Base-by-base conservation (phyloP, 2,888 invertebrate species). In the Euplagia quadripunctaria region DNA sequence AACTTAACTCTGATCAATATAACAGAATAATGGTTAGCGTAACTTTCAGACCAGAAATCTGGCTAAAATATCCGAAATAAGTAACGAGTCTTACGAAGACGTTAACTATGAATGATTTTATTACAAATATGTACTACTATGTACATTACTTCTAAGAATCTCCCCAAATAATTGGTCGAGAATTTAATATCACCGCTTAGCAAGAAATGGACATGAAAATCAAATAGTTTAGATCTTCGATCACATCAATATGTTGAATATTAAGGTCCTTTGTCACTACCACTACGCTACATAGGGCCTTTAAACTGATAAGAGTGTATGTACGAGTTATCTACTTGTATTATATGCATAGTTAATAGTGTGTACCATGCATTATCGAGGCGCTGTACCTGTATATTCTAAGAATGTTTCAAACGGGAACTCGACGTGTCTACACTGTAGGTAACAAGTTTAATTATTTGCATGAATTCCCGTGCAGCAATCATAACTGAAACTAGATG, bases 401-500 rank as follows among this genome's bases (percentile, higher is more conserved):
- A 20, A 20, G n/a, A 20, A 58, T 20, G 12, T 52, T 52, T 52
- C 17, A 67, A 67, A 52, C 67, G 41, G 43, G 43, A 49, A 67
- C 49, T 61, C 55, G 9, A 31, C 41, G 68, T 41, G 16, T 68
- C 17, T n/a, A 41, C 41, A 55, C 11, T 20, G 14, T 2, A 20
- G 46, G 43, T 55, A 46, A 43, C 61, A 43, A 61, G 61, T 61
- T 69, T 43, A 69, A 69, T 69, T 46, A 69, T 69, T 63, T 31
- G 69, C 68, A n/a, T 42, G 31, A n/a, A 46, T 63, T 17, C 20
- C 46, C 31, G 17, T 6, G 70, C 12, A 9, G 2, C 58, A 69
- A 49, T 64, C 61, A 64, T 64, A 51, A 70, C 58, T 63, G 49
- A 63, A 70, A 64, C 70, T 31, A 63, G 70, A 46, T 51, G 51